These are phyloP conservation scores for Eulemur coronatus DNA, from an alignment of 2,797 vertebrate species.

Conservation along the genomic window DNA sequence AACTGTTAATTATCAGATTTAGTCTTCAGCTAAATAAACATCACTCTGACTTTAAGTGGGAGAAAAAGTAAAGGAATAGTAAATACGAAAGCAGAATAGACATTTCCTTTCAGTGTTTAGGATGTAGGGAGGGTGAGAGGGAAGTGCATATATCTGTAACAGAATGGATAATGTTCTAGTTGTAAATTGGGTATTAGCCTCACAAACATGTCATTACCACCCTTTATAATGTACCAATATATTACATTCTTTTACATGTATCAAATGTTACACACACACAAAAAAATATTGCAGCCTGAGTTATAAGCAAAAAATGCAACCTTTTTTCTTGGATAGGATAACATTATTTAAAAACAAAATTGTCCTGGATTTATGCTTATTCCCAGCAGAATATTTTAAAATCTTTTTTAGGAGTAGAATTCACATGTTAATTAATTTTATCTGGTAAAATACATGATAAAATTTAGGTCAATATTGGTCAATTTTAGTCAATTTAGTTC, in stretches of 20 bases:
- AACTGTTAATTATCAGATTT: neutral
- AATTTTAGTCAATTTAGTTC: neutral
- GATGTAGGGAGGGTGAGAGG: neutral
- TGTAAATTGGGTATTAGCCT: neutral
- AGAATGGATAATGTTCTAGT: neutral
- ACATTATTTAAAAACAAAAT: neutral
- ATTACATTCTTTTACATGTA: neutral
- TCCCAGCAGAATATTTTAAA: neutral
- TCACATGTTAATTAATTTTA: neutral
- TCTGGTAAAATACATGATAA: neutral
- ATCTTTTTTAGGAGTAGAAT: neutral
- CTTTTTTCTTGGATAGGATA: neutral
- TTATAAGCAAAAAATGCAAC: neutral
- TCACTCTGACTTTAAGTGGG: neutral
- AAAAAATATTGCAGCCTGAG: neutral
- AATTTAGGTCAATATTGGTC: too few relatives aligned
- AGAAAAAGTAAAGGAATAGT: neutral
- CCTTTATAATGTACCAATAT: neutral
- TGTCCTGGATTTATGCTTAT: neutral
- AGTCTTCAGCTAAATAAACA: neutral
- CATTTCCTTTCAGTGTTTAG: neutral
- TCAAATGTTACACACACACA: neutral
- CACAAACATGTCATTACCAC: neutral
- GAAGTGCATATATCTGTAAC: neutral
- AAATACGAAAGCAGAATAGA: neutral